phyloP scores from a whole-genome alignment of 2,888 invertebrate genomes.

The Aporophyla lueneburgensis region DNA sequence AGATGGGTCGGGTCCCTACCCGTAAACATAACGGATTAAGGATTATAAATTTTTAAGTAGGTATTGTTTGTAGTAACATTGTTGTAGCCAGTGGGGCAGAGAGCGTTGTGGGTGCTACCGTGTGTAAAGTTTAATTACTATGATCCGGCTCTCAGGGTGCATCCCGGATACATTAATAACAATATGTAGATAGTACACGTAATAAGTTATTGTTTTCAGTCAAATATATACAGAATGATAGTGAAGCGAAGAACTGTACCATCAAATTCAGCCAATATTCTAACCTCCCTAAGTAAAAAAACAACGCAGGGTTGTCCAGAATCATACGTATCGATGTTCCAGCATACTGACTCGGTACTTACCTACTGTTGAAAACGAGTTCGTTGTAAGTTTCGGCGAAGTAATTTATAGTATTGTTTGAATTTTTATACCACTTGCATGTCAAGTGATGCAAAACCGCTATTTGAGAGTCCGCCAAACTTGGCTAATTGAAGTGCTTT shows the following conservation, averaged over 20 bases:
- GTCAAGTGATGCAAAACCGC: constrained; percentile 38
- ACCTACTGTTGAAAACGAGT: background rate
- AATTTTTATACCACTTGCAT: constrained; percentile 1
- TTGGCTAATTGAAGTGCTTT: constrained; percentile 71
- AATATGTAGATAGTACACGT: background rate
- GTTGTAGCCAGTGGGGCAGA: constrained; percentile 15
- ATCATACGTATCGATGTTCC: too few relatives aligned
- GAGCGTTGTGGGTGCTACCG: background rate
- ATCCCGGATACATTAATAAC: background rate
- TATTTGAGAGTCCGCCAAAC: constrained; percentile 61
- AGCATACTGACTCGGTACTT: background rate
- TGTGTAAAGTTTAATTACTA: constrained; percentile 14
- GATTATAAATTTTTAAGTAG: constrained; percentile 67
- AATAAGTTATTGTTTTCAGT: background rate
- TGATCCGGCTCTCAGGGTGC: background rate
- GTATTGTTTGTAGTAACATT: constrained; percentile 49
- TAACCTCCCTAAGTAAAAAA: too few relatives aligned
- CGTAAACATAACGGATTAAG: constrained; percentile 64
- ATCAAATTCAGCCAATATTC: background rate
- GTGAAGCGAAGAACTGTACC: too few relatives aligned
- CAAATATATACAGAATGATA: too few relatives aligned
- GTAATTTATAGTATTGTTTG: background rate
- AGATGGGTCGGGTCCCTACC: constrained; percentile 58
- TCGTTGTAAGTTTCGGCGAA: too few relatives aligned
- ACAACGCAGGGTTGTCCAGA: too few relatives aligned